phyloP scores from a whole-genome alignment of 2,888 invertebrate genomes.

The Drosophila imparisetae region DNA sequence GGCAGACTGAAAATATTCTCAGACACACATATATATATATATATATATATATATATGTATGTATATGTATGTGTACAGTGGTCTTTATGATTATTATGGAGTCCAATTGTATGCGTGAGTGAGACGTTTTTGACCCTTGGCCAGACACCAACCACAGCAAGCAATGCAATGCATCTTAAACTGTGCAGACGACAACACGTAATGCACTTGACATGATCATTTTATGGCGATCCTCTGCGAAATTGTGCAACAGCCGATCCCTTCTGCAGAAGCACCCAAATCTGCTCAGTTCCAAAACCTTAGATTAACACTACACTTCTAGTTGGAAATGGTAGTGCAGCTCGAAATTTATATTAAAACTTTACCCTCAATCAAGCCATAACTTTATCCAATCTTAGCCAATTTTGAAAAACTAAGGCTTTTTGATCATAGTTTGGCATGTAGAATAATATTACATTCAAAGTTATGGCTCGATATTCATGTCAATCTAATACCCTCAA shows the following conservation, averaged over 20 bases:
- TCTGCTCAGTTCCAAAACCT: neutral
- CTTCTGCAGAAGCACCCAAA: neutral
- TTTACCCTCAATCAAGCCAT: neutral
- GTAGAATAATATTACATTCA: neutral
- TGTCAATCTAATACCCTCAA: neutral
- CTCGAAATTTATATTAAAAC: neutral
- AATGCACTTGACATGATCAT: constrained; percentile 28
- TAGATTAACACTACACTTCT: too few species aligned
- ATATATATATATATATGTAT: neutral
- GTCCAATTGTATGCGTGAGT: constrained; percentile 54
- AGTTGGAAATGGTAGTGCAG: neutral
- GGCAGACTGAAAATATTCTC: constrained; percentile 36
- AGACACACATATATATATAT: neutral
- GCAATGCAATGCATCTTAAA: constrained; percentile 2
- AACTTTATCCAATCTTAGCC: neutral
- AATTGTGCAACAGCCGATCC: constrained; percentile 7
- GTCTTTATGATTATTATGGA: constrained; percentile 57
- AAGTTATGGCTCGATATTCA: neutral
- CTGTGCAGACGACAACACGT: constrained; percentile 26
- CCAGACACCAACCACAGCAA: constrained; percentile 43
- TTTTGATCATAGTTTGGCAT: neutral
- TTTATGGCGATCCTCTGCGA: neutral
- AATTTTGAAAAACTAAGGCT: neutral
- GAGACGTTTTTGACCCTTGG: constrained; percentile 30
- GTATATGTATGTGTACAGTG: neutral